A percentile compares a stretch with the other conserved stretches of the same genome.
Evolutionary conservation across 2,113 vertebrate genomes (phyloP).

Genomic region (Chrysochloris asiatica): DNA sequence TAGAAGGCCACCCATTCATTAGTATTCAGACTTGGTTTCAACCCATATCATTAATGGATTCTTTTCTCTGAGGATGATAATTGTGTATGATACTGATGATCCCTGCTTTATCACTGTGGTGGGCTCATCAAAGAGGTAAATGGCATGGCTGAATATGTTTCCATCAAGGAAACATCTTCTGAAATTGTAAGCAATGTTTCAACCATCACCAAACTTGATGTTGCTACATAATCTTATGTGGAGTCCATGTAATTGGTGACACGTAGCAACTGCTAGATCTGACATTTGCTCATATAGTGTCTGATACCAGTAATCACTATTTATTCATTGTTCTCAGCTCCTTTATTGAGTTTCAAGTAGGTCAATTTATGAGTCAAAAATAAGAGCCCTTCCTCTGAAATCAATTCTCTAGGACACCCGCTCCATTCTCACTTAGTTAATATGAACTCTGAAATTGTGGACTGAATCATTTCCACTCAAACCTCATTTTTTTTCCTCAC

Average conservation of each 20-base stretch:
- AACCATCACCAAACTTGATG: neutral
- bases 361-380: neutral
- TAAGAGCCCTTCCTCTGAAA: neutral
- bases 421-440: neutral
- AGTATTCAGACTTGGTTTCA: constrained; percentile 81
- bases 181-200: constrained; percentile 10
- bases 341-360: neutral
- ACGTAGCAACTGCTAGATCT: too few species aligned
- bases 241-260: neutral
- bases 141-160: constrained; percentile 54
- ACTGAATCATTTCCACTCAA: neutral
- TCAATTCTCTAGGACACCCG: neutral
- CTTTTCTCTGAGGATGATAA: constrained; percentile 76
- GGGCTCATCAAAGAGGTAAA: constrained; percentile 29
- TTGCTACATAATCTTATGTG: neutral
- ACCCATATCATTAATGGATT: constrained; percentile 83
- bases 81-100: constrained; percentile 77
- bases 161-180: constrained; percentile 7
- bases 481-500: neutral
- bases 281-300: neutral
- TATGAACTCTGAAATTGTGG: constrained; percentile 1
- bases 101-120: constrained; percentile 62
- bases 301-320: neutral
- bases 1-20: constrained; percentile 82
- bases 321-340: neutral